Evolutionary conservation across 2,113 vertebrate species (phyloP), one percentile per base, ranked within the genome.

Genomic region (Cyprinodon tularosa): DNA sequence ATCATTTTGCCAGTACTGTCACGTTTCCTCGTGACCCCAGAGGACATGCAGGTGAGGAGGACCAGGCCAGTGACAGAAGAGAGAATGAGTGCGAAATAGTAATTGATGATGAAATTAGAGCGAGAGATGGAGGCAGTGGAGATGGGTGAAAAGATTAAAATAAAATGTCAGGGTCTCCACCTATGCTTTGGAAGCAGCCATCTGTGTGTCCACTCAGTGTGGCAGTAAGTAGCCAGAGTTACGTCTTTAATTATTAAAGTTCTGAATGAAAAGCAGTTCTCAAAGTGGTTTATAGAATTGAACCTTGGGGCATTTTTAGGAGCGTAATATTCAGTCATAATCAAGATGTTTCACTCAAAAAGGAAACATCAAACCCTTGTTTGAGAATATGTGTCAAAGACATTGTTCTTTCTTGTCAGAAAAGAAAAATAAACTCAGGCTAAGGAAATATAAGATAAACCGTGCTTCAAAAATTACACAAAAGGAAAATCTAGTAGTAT

Each of bases 31-130:
- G 67, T 62, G 66, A 77, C 76, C 68, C 13, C 47, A 12, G 57
- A 15, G 64, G 64, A 79, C n/a, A 38, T 9, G 10, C 63, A 63
- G 77, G 66, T 77, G 71, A 72, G 70, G 72, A 87, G 80, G 85
- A 87, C 81, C 57, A 86, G 71, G 85, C 74, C 82, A 10, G 61
- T 65, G 77, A 82, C 75, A 71, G 68, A 69, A 76, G 62, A 86
- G 84, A 84, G 74, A 76, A 78, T 67, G 83, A 72, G 74, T 59
- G 71, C 3, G 57, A 77, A 87, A 89, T 81, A 81, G 78, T 84
- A 84, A 88, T 87, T 82, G 79, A 86, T 82, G 81, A 80, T 79
- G 72, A 82, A 77, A 84, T 87, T 82, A 85, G 62, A 76, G 62
- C 71, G 80, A 60, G 0, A 76, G 69, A 81, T 68, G 82, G 70